Base-by-base conservation (phyloP, 1,140 invertebrate species). In the Luehdorfia chinensis region DNA sequence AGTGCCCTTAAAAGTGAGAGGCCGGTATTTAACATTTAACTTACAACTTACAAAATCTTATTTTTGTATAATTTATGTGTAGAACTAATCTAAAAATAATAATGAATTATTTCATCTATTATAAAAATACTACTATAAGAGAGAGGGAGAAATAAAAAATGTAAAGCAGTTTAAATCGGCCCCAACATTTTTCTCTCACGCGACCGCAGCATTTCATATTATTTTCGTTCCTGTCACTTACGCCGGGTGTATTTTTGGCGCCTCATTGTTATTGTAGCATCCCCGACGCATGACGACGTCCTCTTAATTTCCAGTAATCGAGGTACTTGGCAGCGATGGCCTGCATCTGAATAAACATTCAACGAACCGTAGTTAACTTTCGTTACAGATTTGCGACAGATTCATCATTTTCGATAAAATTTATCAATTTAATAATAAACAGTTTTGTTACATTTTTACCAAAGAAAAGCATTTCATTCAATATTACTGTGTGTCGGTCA, bases 281-380 rank as follows among this genome's bases (percentile, higher is more conserved):
- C 71, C 72, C 72, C 63, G 50, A 37, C 57, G 64, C 62, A 75
- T 72, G 77, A 66, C 59, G 57, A 55, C 54, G 65, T 70, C 69
- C 81, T 83, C 81, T 83, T 81, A 77, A 81, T 85, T 84, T 81
- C 71, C 69, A 83, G 71, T 75, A 79, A 81, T 84, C 77, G 77
- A 75, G 62, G 63, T 69, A 51, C 76, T 73, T 66, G 57, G 69
- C 57, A 56, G 65, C 59, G 78, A 85, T 71, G 70, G 64, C 41
- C 69, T 65, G 66, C 81, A 85, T 72, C 81, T 85, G 81, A 83
- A 83, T 75, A 83, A 85, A 85, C 76, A 85, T 56, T 63, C 27
- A 28, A 27, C 27, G 50, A 49, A 30, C 21, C 52, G 58, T 59
- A 46, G 64, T 75, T 77, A 71, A 74, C 63, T 74, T 9, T 28